phyloP scores from a whole-genome alignment of 2,888 invertebrate genomes.

The Meteorus cinctellus region DNA sequence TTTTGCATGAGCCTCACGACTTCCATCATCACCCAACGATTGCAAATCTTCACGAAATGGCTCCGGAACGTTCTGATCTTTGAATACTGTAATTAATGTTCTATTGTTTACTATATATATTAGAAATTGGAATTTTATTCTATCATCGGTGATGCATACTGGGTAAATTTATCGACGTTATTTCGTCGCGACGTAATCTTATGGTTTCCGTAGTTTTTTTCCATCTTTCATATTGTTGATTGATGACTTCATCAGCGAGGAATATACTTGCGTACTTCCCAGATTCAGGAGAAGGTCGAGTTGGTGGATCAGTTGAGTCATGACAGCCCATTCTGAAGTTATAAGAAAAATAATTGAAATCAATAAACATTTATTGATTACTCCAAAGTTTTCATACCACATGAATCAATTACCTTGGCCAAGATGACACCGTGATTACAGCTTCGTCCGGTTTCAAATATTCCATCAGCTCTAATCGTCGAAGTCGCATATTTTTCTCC shows the following conservation, averaged over 20 bases:
- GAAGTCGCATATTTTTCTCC: conserved; percentile 95
- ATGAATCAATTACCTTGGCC: conserved; percentile 82
- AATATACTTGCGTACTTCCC: conserved; percentile 89
- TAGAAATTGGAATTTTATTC: neutral
- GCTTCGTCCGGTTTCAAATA: conserved; percentile 86
- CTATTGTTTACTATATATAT: neutral
- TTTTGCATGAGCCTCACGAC: conserved; percentile 78
- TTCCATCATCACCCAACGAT: conserved; percentile 79
- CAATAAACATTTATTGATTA: neutral
- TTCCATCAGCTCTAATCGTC: conserved; percentile 88
- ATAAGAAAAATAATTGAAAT: conserved; percentile 52
- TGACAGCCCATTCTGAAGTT: conserved; percentile 86
- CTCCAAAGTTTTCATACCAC: too few relatives aligned
- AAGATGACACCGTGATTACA: conserved; percentile 92
- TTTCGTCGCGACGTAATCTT: conserved; percentile 90
- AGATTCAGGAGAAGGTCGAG: conserved; percentile 80
- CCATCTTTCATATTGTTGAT: conserved; percentile 93
- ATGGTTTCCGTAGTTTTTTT: conserved; percentile 95
- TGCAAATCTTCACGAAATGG: conserved; percentile 82
- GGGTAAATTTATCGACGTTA: conserved; percentile 97
- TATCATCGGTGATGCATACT: conserved; percentile 76
- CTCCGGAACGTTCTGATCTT: conserved; percentile 88
- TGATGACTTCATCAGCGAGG: conserved; percentile 96
- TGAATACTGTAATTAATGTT: conserved; percentile 80
- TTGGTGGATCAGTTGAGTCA: conserved; percentile 88